Evolutionary conservation across 53 echinoderm and acorn worm genomes (phyloP).

Genomic region (Echinometra lucunter): DNA sequence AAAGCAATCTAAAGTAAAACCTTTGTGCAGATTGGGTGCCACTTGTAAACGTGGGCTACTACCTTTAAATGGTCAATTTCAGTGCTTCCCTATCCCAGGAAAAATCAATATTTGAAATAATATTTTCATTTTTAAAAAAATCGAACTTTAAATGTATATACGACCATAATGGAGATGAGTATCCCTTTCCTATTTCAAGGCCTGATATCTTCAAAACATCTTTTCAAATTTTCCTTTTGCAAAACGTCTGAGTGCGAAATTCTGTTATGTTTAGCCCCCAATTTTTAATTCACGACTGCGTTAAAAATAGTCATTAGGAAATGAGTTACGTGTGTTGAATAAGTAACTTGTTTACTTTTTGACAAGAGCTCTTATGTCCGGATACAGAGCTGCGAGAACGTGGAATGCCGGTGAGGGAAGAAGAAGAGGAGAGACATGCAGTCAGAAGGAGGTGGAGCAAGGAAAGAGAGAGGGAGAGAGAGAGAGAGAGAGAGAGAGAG

Average conservation of each 20-base stretch:
- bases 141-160: too few species aligned
- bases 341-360: neutral
- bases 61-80: too few species aligned
- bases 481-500: neutral
- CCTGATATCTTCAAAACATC: neutral
- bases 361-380: slow-evolving; percentile 14
- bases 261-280: neutral
- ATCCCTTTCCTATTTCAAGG: neutral
- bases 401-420: neutral
- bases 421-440: too few species aligned
- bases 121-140: too few species aligned
- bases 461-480: neutral
- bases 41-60: too few species aligned
- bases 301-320: slow-evolving; percentile 12
- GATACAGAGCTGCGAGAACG: neutral
- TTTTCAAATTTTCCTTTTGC: neutral
- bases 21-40: too few species aligned
- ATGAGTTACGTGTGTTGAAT: slow-evolving; percentile 24
- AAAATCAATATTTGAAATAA: too few species aligned
- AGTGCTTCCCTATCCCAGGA: too few species aligned
- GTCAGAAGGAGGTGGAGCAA: neutral
- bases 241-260: neutral
- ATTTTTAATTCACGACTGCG: neutral
- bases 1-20: too few species aligned
- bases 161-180: too few species aligned